These are phyloP conservation scores for Nycticorax nycticorax DNA, from an alignment of 2,113 vertebrate genomes.

Conservation along the genomic window DNA sequence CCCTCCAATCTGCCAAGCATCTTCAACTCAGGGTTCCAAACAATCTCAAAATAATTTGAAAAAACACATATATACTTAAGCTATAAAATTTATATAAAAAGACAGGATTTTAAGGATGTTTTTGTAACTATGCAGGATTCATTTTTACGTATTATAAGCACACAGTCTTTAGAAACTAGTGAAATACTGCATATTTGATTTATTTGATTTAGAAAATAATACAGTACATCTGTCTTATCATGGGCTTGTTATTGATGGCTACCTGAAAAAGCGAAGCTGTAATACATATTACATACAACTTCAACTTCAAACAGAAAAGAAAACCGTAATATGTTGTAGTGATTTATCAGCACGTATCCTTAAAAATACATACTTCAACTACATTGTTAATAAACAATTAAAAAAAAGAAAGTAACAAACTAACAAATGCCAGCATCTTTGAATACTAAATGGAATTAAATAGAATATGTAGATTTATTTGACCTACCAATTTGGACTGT, in stretches of 20 bases:
- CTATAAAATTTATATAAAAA: neutral
- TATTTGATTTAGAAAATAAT: neutral
- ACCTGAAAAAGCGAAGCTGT: neutral
- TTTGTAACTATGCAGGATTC: neutral
- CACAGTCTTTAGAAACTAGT: neutral
- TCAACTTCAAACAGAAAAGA: neutral
- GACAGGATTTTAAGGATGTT: neutral
- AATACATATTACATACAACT: neutral
- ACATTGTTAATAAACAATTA: neutral
- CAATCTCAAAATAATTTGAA: neutral
- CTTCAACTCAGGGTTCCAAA: neutral
- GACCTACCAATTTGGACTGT: neutral
- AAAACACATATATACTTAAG: neutral
- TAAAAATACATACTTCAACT: neutral
- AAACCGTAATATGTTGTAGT: neutral
- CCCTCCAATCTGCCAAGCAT: neutral
- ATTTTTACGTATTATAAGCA: neutral
- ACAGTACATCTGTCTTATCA: neutral
- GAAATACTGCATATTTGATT: neutral
- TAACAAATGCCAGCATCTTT: neutral
- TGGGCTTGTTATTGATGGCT: neutral
- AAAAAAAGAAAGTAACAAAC: neutral
- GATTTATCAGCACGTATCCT: neutral
- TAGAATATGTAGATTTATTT: neutral
- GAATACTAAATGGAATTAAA: neutral